Evolutionary conservation across 1,140 invertebrate species (phyloP), one percentile per base, ranked within the genome.

Genomic region (Aphelinus certus): DNA sequence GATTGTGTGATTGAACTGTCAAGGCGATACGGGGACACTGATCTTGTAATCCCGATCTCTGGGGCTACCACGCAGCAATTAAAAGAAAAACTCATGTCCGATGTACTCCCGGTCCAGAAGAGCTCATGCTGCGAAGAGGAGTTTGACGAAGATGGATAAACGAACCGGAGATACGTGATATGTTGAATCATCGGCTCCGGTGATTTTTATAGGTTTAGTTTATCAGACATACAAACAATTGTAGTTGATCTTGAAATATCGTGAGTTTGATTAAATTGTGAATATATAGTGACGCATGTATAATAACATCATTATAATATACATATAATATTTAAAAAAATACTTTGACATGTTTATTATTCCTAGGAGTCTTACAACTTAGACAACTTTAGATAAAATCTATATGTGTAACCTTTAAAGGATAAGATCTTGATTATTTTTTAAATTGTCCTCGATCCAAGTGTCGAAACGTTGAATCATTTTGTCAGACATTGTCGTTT

Each of bases 401-500:
- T n/a, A 48, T 63, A 48, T 46, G 10, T 61, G 47, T 47, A 1
- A 47, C 49, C 3, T 9, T 65, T 65, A 65, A 51, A 65, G 42
- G 3, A n/a, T 53, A 5, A 65, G n/a, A 42, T 43, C 65, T 2
- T 56, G 3, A 9, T n/a, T 10, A 47, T 74, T 63, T 47, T 65
- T 71, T 48, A 77, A 66, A 77, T 78, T 77, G n/a, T 78, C 51
- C 1, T 26, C 53, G 1, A 51, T 79, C 77, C 76, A 79, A 1
- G 76, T 26, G 51, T 82, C 79, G 69, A 84, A 84, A 66, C 87
- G 81, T 3, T 86, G 78, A 2, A 91, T 88, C 7, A 91, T 78
- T 42, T 89, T 88, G 1, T 81, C 80, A 1, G 88, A 85, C 87
- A 94, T 91, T 78, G 89, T 85, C 48, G 89, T 89, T 77, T 91